Base-by-base conservation (phyloP, 2,797 vertebrate genomes). In the Knipowitschia caucasica region DNA sequence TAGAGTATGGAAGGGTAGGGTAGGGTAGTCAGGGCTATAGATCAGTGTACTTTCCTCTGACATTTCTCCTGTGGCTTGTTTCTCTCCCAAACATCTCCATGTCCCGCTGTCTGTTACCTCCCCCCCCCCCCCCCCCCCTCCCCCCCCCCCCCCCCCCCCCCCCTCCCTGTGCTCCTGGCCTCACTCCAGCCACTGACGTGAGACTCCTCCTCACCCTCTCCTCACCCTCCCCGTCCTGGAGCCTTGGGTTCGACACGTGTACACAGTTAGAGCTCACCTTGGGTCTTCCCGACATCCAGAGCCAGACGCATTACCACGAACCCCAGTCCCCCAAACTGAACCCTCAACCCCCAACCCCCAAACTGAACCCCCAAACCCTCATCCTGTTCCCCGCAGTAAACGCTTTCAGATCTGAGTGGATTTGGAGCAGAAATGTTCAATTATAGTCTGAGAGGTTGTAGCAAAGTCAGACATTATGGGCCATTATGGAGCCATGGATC, bases 241-340 rank as follows among this genome's bases (percentile, higher is more conserved):
- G 62, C 46, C 64, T n/a, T n/a, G n/a, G 64, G 73, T 62, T 66
- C 69, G 81, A 87, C 82, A 88, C 77, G 78, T 86, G 84, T 73
- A 77, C 70, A 5, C 71, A 80, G 73, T 86, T 88, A 88, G 57
- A 15, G 47, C 75, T 83, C 70, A 78, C 78, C 81, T 82, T 64
- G 58, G 68, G 73, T 72, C 72, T 62, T 50, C 12, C 46, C 46
- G 59, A 7, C 23, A 7, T 73, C 69, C 77, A 53, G 56, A 44
- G 8, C 15, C 53, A 39, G 21, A 47, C 55, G 53, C 44, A 47
- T 64, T 69, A 54, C 42, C 55, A 17, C 0, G 2, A 52, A 18
- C 49, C 56, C 26, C 45, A 50, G 39, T 56, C 9, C 17, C 47
- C 11, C 12, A 29, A 71, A 53, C 56, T 59, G 51, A 81, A 57